Evolutionary conservation across 1,140 invertebrate genomes (phyloP), one percentile per base, ranked within the genome.

Genomic region (Metopolophium dirhodum): DNA sequence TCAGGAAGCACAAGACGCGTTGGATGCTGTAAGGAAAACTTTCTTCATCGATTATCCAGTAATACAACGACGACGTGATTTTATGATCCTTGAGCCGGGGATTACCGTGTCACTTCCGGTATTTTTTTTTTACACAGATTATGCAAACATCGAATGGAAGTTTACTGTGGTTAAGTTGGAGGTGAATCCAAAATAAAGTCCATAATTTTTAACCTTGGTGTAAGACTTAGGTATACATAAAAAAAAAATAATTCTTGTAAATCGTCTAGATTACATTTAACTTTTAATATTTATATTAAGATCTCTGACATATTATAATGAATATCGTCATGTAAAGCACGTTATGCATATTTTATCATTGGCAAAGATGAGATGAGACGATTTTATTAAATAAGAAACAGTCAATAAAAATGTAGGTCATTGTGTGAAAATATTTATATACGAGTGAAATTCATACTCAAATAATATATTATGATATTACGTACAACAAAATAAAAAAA

Each of bases 21-120:
- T n/a, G n/a, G 6, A 26, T 20, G 37, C 7, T 30, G 85, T 30
- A 49, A 47, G 47, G 49, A 89, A 89, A 89, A 89, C 88, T 57
- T 89, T 89, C 49, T 57, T 89, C 88, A 54, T 57, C 49, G 88
- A 89, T 57, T 89, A 57, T 89, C n/a, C 88, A 57, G n/a, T 30
- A 57, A 41, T 41, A 89, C 18, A 51, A 37, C 87, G 20, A 7
- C n/a, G 23, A 89, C 30, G 51, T 54, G 49, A 89, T 54, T 57
- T 57, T 35, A 18, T 89, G 88, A 89, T 57, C 49, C 49, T 89
- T 89, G 54, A 57, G 22, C 51, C 23, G 22, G 30, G 49, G 23
- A 89, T 57, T 89, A 89, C 51, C 51, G 35, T 89, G 49, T 26
- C n/a, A 89, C 51, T 26, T 89, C 35, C 51, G 35, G 54, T 26